These are phyloP conservation scores for Genyomyrus donnyi DNA, from an alignment of 2,113 vertebrate genomes.

Conservation along the genomic window DNA sequence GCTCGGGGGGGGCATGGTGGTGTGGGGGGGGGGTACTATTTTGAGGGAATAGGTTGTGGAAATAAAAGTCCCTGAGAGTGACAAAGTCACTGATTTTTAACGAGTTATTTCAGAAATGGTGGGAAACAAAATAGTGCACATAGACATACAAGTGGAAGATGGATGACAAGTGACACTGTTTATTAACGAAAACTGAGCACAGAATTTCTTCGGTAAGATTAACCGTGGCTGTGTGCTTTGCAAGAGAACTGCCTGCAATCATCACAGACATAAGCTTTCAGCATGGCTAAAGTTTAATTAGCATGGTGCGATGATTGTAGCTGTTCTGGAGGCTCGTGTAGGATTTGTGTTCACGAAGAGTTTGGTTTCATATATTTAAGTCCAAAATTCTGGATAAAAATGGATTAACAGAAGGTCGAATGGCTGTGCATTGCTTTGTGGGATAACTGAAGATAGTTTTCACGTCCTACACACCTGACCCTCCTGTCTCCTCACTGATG, in stretches of 20 bases:
- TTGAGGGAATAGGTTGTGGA: conserved; percentile 15
- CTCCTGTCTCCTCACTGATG: no score
- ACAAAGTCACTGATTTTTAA: conserved; percentile 6
- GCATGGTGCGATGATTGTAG: neutral
- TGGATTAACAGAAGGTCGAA: neutral
- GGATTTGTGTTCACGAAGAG: neutral
- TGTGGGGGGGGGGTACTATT: neutral
- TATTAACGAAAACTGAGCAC: neutral
- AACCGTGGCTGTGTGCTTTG: neutral
- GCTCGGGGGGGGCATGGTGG: no score
- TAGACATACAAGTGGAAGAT: neutral
- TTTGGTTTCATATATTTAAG: neutral
- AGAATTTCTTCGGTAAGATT: neutral
- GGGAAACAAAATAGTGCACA: neutral
- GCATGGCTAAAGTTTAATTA: no score
- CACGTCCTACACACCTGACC: no score
- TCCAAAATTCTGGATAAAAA: neutral
- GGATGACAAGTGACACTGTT: neutral
- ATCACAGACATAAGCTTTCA: neutral
- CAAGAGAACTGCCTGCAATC: neutral
- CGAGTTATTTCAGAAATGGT: neutral
- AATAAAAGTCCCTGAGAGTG: conserved; percentile 18
- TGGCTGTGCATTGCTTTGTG: no score
- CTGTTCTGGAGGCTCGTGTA: neutral
- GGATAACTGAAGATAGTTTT: no score